Percentiles rank a stretch among this genome's conserved stretches.
These are phyloP conservation scores for Plagiodera versicolora DNA, from an alignment of 2,888 invertebrate genomes.

Conservation along the genomic window DNA sequence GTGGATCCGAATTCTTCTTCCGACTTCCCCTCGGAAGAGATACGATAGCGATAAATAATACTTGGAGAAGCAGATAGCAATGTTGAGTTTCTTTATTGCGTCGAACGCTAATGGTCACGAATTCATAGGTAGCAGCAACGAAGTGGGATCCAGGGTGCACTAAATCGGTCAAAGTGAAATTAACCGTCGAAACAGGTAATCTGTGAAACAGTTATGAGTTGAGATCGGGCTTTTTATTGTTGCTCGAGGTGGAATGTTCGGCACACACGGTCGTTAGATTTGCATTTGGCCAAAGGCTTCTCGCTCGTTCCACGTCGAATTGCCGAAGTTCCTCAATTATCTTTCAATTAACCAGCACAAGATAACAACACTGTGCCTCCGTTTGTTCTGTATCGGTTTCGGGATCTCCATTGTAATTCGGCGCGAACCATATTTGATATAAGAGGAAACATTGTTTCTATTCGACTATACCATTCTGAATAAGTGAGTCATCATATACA, in stretches of 20 bases:
- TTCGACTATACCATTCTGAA: no score
- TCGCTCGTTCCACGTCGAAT: slow-evolving; percentile 50
- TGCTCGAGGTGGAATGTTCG: slow-evolving; percentile 48
- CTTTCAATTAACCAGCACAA: slow-evolving; percentile 54
- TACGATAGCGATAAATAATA: slow-evolving; percentile 18
- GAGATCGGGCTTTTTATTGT: slow-evolving; percentile 52
- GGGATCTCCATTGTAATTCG: slow-evolving; percentile 6
- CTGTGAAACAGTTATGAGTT: slow-evolving; percentile 48
- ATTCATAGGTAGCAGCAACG: slow-evolving; percentile 36
- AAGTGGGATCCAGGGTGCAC: slow-evolving; percentile 39
- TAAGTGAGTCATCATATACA: no score
- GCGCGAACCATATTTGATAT: neutral
- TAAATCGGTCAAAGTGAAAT: slow-evolving; percentile 46
- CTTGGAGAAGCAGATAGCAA: slow-evolving; percentile 19
- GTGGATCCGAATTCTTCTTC: neutral
- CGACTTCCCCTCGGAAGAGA: neutral
- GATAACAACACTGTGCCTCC: slow-evolving; percentile 53
- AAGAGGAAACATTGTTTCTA: neutral
- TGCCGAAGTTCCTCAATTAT: slow-evolving; percentile 55
- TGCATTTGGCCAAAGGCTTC: slow-evolving; percentile 47
- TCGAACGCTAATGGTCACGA: slow-evolving; percentile 39
- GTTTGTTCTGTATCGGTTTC: slow-evolving; percentile 22
- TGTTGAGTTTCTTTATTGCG: slow-evolving; percentile 25
- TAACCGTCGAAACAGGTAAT: slow-evolving; percentile 49
- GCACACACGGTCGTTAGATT: slow-evolving; percentile 51